These are phyloP conservation scores for Gopherus evgoodei DNA, from an alignment of 2,113 vertebrate genomes.

Conservation along the genomic window DNA sequence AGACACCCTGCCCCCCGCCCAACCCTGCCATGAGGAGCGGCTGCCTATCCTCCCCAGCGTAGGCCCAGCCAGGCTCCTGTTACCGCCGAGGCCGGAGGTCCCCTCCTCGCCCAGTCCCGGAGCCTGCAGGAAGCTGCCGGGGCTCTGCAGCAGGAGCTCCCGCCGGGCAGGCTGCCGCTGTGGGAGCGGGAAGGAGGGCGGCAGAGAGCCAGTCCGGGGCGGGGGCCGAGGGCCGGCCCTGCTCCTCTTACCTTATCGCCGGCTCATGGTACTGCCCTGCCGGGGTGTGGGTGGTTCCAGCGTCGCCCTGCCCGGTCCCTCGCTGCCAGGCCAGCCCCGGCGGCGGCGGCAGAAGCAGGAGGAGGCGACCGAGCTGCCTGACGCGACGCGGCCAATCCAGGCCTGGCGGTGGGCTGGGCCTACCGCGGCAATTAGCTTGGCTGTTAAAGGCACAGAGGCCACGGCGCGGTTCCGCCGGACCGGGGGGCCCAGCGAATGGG, in stretches of 20 bases:
- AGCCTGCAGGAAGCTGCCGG: neutral
- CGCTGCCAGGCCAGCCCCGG: neutral
- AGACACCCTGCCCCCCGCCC: neutral
- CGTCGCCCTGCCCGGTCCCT: neutral
- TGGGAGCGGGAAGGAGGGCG: neutral
- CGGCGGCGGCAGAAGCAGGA: neutral
- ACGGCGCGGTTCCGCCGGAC: neutral
- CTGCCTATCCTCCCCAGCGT: neutral
- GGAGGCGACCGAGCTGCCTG: neutral
- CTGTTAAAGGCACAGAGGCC: neutral
- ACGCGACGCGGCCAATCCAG: constrained; percentile 9
- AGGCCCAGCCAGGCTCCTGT: constrained; percentile 23
- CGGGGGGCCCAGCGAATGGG: neutral
- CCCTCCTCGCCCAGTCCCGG: neutral
- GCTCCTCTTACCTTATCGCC: neutral
- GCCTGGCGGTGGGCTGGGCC: constrained; percentile 26
- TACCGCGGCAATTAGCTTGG: neutral
- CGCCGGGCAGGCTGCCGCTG: neutral
- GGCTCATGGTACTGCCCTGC: constrained; percentile 34
- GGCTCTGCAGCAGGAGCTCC: neutral
- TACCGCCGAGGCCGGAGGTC: neutral
- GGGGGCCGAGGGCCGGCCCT: neutral
- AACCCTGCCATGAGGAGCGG: neutral
- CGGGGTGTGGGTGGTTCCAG: neutral
- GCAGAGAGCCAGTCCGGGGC: neutral